Evolutionary conservation across 1,140 invertebrate species (phyloP).

Genomic region (Drosophila ambigua): DNA sequence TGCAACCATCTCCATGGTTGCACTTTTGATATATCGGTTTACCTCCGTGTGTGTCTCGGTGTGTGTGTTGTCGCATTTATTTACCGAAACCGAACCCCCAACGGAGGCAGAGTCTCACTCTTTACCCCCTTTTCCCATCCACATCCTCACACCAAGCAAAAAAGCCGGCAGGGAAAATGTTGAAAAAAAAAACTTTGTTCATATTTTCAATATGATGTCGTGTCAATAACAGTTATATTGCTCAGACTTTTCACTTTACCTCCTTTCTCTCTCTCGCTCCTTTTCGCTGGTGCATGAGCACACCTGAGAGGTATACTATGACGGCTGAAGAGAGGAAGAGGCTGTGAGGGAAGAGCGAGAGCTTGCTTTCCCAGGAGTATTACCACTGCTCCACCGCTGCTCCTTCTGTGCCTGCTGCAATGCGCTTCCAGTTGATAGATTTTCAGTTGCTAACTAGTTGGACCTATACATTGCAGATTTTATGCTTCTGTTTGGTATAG

Average conservation of each 20-base stretch:
- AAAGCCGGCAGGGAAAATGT: slow-evolving; percentile 18
- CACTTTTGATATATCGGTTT: slow-evolving; percentile 45
- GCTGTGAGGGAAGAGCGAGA: no score
- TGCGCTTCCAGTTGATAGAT: slow-evolving; percentile 23
- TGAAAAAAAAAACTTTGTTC: slow-evolving; percentile 28
- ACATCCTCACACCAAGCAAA: slow-evolving; percentile 9
- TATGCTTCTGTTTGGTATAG: slow-evolving; percentile 3
- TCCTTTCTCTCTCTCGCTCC: not conserved
- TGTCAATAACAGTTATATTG: slow-evolving; percentile 80
- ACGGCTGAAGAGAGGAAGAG: not conserved
- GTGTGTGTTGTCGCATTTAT: slow-evolving; percentile 69
- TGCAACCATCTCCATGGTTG: slow-evolving; percentile 31
- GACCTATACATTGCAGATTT: not conserved
- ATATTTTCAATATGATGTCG: slow-evolving; percentile 79
- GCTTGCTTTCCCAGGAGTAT: slow-evolving; percentile 22
- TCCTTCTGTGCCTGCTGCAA: slow-evolving; percentile 3
- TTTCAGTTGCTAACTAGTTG: slow-evolving; percentile 6
- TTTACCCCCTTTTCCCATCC: slow-evolving; percentile 4
- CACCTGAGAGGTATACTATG: slow-evolving; percentile 2
- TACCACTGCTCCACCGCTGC: not conserved
- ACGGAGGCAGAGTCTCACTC: slow-evolving; percentile 7
- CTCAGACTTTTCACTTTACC: slow-evolving; percentile 26
- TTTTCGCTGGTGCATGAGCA: not conserved
- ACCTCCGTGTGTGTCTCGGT: not conserved
- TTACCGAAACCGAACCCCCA: slow-evolving; percentile 51